These are phyloP conservation scores for Psococerastis gibbosa DNA, from an alignment of 2,888 invertebrate species.

Conservation along the genomic window DNA sequence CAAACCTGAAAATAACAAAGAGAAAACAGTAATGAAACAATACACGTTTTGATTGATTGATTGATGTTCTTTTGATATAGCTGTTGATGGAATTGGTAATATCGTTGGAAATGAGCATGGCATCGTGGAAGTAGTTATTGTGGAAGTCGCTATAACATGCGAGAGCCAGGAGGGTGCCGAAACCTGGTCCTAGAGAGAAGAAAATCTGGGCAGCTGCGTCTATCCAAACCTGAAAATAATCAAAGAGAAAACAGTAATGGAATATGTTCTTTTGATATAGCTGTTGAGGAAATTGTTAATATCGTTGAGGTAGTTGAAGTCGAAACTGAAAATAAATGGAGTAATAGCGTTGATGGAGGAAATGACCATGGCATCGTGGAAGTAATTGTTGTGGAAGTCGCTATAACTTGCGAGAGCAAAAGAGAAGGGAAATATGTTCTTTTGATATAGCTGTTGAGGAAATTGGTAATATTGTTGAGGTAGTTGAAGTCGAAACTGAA, in stretches of 20 bases:
- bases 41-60: too few relatives aligned
- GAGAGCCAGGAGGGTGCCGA: constrained; percentile 72
- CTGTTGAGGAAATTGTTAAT: too few relatives aligned
- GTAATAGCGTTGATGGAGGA: constrained; percentile 81
- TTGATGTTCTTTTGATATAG: too few relatives aligned
- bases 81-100: constrained; percentile 86
- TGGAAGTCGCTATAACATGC: constrained; percentile 89
- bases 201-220: constrained; percentile 89
- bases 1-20: constrained; percentile 61
- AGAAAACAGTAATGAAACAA: too few relatives aligned
- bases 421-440: too few relatives aligned
- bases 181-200: constrained; percentile 87
- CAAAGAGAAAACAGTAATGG: too few relatives aligned
- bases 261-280: too few relatives aligned
- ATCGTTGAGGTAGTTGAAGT: too few relatives aligned
- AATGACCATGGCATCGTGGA: constrained; percentile 74
- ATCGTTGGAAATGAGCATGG: too few relatives aligned
- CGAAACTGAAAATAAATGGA: constrained; percentile 89
- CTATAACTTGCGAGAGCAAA: constrained; percentile 83
- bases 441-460: too few relatives aligned
- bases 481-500: too few relatives aligned
- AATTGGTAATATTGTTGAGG: too few relatives aligned
- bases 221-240: constrained; percentile 72
- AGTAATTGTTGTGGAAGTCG: constrained; percentile 81
- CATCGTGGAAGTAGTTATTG: constrained; percentile 79